phyloP scores from a whole-genome alignment of 2,113 vertebrate species.

The Peromyscus polionotus region DNA sequence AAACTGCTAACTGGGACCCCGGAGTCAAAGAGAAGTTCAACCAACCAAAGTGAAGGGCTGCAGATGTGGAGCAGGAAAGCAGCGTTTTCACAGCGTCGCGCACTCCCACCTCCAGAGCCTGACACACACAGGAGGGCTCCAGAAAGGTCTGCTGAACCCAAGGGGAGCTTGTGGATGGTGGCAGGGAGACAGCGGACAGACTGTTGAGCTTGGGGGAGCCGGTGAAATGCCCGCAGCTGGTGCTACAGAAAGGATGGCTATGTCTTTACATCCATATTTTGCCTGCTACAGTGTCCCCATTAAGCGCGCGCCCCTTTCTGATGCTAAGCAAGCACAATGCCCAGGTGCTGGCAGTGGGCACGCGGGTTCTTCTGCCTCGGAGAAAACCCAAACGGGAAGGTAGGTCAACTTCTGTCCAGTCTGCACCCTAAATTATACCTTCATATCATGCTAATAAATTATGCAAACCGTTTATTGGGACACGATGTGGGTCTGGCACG shows the following conservation, averaged over 20 bases:
- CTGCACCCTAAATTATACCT: conserved; percentile 13
- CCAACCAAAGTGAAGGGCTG: neutral
- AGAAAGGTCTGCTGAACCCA: neutral
- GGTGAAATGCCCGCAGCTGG: neutral
- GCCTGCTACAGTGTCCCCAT: conserved; percentile 34
- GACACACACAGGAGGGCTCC: conserved; percentile 3
- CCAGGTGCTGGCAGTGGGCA: neutral
- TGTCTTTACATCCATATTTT: neutral
- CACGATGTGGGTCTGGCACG: conserved; percentile 63
- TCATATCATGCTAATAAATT: conserved; percentile 48
- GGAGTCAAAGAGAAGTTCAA: neutral
- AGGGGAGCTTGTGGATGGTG: neutral
- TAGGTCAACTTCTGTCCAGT: conserved; percentile 59
- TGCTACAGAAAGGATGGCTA: neutral
- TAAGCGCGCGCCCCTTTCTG: neutral
- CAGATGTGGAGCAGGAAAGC: neutral
- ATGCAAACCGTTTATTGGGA: conserved; percentile 42
- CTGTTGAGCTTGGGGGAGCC: neutral
- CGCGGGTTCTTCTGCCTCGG: neutral
- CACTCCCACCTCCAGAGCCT: neutral
- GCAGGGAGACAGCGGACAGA: neutral
- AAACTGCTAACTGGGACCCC: conserved; percentile 21
- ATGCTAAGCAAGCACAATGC: conserved; percentile 20
- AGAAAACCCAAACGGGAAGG: conserved; percentile 31
- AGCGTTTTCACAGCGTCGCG: neutral